Conservation (phyloP, 2,113 vertebrate genomes). For the Pachyramphus minor region DNA sequence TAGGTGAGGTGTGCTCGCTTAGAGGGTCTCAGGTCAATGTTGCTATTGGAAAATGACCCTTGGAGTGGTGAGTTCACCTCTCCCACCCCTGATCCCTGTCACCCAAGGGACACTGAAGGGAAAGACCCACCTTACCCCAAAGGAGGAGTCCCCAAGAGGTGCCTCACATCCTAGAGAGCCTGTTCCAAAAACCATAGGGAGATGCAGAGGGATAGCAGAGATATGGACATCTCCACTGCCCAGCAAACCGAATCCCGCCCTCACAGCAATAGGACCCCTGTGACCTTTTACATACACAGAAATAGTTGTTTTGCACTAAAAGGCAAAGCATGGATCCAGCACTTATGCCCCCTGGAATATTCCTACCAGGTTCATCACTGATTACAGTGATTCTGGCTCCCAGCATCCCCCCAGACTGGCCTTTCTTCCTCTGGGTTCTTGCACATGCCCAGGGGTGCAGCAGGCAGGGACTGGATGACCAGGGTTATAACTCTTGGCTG, state of each 20-base stretch:
- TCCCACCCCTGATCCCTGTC: not conserved
- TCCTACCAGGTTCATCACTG: not conserved
- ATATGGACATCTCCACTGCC: not conserved
- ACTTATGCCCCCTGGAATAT: not conserved
- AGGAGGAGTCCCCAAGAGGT: not conserved
- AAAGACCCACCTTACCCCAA: not conserved
- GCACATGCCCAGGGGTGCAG: not conserved
- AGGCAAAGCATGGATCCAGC: not conserved
- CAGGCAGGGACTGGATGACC: not conserved
- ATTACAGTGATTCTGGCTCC: not conserved
- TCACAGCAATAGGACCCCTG: not conserved
- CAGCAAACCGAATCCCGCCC: not conserved
- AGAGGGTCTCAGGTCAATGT: not conserved
- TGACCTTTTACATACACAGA: not conserved
- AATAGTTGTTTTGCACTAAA: not conserved
- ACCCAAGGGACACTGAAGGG: not conserved
- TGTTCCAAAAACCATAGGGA: not conserved
- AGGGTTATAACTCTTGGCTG: constrained; percentile 27
- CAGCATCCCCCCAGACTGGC: not conserved
- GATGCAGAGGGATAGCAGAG: not conserved
- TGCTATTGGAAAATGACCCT: not conserved
- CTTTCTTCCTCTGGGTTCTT: not conserved
- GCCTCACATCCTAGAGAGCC: not conserved
- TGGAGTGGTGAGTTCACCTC: not conserved
- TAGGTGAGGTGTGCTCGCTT: not conserved